Conservation (phyloP, 2,113 vertebrate species). For the human region GRCh38 chr18:24000501-24001000, state of each 20-base stretch:
- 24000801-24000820: not conserved
- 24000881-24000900: not conserved
- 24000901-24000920: not conserved
- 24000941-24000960: not conserved
- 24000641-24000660: not conserved
- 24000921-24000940: not conserved
- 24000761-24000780: constrained; percentile 11
- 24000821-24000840: not conserved
- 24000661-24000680: not conserved
- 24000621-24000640: not conserved
- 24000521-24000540: not conserved
- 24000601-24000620: not conserved
- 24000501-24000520: not conserved
- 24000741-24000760: not conserved
- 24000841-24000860: not conserved
- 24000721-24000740: not conserved
- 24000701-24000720: not conserved
- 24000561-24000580: not conserved
- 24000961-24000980: not conserved
- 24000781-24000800: not conserved
- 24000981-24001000: not conserved
- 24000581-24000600: not conserved
- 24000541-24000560: not conserved
- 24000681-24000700: accelerated
- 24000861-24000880: not conserved